phyloP scores from a whole-genome alignment of 37 sponge, comb jelly and placozoan species.

The Ianthella basta region DNA sequence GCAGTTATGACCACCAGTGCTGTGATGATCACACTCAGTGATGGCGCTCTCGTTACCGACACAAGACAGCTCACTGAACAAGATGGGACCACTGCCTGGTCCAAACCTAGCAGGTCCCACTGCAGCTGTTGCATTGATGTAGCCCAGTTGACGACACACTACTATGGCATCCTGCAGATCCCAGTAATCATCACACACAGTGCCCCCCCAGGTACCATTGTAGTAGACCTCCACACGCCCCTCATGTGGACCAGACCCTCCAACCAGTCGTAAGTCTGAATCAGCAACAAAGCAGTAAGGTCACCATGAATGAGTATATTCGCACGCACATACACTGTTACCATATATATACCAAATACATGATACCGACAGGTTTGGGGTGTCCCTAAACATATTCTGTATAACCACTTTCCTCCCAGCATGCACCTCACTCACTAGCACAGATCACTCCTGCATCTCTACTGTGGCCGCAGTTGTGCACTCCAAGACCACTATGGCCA shows the following conservation, averaged over 20 bases:
- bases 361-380: too few relatives aligned
- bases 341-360: too few relatives aligned
- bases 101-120: background rate
- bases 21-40: slow-evolving; percentile 7
- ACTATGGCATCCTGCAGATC: slow-evolving; percentile 6
- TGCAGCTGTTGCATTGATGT: background rate
- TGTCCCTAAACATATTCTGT: too few relatives aligned
- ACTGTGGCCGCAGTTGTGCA: slow-evolving; percentile 36
- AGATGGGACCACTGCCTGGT: slow-evolving; percentile 16
- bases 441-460: slow-evolving; percentile 44
- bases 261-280: background rate
- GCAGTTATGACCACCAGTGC: slow-evolving; percentile 22
- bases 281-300: too few relatives aligned
- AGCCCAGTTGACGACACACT: slow-evolving; percentile 21
- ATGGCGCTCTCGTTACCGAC: background rate
- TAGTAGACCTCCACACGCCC: slow-evolving; percentile 28
- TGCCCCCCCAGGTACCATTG: slow-evolving; percentile 36
- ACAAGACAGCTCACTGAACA: slow-evolving; percentile 1
- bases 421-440: slow-evolving; percentile 29
- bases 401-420: background rate
- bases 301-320: too few relatives aligned
- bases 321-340: too few relatives aligned
- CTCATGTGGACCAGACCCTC: background rate
- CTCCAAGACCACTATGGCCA: slow-evolving; percentile 5
- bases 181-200: slow-evolving; percentile 14